phyloP scores from a whole-genome alignment of 2,797 vertebrate genomes.

The Myripristis murdjan region DNA sequence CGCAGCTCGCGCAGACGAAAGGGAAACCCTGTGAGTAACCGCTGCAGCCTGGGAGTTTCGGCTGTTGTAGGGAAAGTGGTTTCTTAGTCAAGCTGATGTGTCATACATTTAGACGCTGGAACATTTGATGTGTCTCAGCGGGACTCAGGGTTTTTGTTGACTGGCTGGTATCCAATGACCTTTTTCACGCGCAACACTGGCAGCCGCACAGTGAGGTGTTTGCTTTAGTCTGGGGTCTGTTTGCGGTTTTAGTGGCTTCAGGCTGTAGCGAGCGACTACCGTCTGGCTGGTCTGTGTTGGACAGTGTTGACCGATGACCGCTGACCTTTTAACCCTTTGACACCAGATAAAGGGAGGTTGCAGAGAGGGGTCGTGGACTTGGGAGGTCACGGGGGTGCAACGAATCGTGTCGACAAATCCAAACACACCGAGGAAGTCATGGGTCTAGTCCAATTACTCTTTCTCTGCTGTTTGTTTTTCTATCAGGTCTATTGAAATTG shows the following conservation, averaged over 20 bases:
- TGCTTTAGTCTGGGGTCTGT: slow-evolving; percentile 55
- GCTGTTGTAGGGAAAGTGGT: slow-evolving; percentile 4
- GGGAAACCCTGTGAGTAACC: slow-evolving; percentile 55
- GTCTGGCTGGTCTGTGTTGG: slow-evolving; percentile 63
- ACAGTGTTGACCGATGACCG: slow-evolving; percentile 53
- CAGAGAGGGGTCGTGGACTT: slow-evolving; percentile 53
- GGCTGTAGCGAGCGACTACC: slow-evolving; percentile 39
- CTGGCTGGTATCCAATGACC: slow-evolving; percentile 57
- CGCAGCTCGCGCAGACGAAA: slow-evolving; percentile 44
- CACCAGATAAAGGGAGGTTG: slow-evolving; percentile 55
- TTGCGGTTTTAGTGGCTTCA: slow-evolving; percentile 46
- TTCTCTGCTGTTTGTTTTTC: slow-evolving; percentile 17
- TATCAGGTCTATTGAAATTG: neutral
- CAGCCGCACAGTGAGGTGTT: slow-evolving; percentile 39
- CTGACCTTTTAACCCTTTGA: slow-evolving; percentile 78
- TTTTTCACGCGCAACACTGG: slow-evolving; percentile 41
- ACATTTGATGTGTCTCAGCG: neutral
- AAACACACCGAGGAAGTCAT: slow-evolving; percentile 49
- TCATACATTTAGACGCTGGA: slow-evolving; percentile 32
- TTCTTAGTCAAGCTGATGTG: slow-evolving; percentile 44
- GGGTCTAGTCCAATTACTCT: slow-evolving; percentile 12
- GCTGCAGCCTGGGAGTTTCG: slow-evolving; percentile 38
- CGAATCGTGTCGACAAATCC: slow-evolving; percentile 64
- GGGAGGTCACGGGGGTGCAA: slow-evolving; percentile 54
- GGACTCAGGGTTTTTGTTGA: neutral